A percentile compares a stretch with the other conserved stretches of the same genome.
Evolutionary conservation across 2,797 vertebrate genomes (phyloP).

Genomic region (Lutjanus argentimaculatus): DNA sequence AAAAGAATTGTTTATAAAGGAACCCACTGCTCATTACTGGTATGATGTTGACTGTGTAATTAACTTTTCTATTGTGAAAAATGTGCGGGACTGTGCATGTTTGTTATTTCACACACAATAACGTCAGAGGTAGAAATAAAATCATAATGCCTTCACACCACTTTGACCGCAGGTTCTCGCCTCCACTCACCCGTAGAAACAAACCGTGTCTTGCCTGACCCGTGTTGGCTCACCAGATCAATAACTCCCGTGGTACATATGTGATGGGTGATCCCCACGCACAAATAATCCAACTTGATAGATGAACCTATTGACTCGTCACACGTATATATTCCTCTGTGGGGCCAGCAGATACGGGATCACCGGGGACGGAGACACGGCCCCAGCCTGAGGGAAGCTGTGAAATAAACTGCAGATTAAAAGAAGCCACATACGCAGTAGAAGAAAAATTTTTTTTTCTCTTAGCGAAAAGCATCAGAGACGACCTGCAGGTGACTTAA

Average conservation of each 20-base stretch:
- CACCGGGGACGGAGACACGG: background rate
- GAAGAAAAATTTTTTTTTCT: background rate
- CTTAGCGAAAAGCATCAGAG: background rate
- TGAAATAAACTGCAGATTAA: constrained; percentile 13
- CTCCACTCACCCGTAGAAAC: background rate
- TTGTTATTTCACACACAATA: background rate
- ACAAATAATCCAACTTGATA: constrained; percentile 38
- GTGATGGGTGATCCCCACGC: constrained; percentile 38
- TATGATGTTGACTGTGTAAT: background rate
- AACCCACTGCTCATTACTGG: background rate
- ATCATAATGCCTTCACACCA: background rate
- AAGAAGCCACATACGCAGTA: background rate
- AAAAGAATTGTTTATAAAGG: background rate
- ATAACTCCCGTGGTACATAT: constrained; percentile 21
- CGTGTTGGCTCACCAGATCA: constrained; percentile 29
- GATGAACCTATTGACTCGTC: constrained; percentile 22
- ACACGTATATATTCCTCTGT: background rate
- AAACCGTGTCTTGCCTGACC: constrained; percentile 8
- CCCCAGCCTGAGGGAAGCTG: background rate
- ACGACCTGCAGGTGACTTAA: background rate
- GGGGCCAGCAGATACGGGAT: background rate
- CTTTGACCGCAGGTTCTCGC: background rate
- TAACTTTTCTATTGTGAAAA: background rate
- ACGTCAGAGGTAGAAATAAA: background rate
- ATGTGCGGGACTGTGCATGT: background rate